phyloP scores from a whole-genome alignment of 2,888 invertebrate species.

The Myathropa florea region DNA sequence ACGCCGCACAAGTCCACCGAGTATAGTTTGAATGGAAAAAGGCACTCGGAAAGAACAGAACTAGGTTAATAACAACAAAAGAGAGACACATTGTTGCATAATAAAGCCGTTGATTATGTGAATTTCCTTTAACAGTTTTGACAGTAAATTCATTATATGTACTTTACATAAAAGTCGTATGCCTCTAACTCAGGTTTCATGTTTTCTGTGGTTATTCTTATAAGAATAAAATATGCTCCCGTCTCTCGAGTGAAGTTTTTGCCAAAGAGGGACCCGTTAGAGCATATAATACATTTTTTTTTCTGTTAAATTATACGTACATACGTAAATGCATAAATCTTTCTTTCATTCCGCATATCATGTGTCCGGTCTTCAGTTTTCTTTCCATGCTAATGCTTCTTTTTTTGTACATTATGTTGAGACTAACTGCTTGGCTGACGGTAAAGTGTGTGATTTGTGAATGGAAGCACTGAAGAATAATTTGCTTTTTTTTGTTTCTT shows the following conservation, averaged over 20 bases:
- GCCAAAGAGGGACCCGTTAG: conserved; percentile 28
- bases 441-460: conserved; percentile 43
- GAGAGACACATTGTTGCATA: conserved; percentile 43
- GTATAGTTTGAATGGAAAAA: neutral
- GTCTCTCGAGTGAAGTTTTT: neutral
- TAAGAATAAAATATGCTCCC: neutral
- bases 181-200: neutral
- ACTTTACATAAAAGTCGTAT: neutral
- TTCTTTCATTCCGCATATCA: neutral
- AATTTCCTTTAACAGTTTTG: conserved; percentile 33
- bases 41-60: conserved; percentile 26
- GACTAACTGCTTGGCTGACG: neutral
- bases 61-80: conserved; percentile 48
- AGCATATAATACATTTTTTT: conserved; percentile 6
- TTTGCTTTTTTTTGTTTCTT: neutral
- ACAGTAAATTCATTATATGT: neutral
- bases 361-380: conserved; percentile 1
- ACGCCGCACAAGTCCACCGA: neutral
- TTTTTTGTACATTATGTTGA: neutral
- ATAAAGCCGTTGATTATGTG: conserved; percentile 47
- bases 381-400: neutral
- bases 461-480: conserved; percentile 33
- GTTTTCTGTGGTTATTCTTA: neutral
- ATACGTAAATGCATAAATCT: conserved; percentile 7
- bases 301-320: conserved; percentile 30